Evolutionary conservation across 1,140 invertebrate genomes (phyloP), one percentile per base, ranked within the genome.

Genomic region (Antheraea mylitta): DNA sequence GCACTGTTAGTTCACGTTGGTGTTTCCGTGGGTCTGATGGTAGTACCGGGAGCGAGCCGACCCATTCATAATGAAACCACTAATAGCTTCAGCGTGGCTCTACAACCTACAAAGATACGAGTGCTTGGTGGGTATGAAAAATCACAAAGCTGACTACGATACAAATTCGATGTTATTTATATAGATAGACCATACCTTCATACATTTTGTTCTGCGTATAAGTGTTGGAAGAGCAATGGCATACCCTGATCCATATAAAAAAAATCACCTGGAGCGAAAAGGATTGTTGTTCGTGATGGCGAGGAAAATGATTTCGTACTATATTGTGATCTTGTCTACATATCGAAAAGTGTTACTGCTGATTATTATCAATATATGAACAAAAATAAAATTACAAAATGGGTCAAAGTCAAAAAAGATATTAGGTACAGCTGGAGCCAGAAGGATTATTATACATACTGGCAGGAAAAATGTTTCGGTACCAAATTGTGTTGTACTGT

Each of bases 321-420:
- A 7, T 38, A 30, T 13, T 63, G 42, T 37, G 18, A 19, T 30
- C 58, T 61, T 10, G 7, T 67, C 8, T 67, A 68, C 62, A 66
- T 58, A 30, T 69, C 18, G 61, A 68, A 66, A 45, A 66, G 59
- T 38, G 48, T 18, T n/a, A 45, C 53, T 60, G 53, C 64, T 62
- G 69, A 70, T 19, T 70, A 70, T 64, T 48, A 64, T 13, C 36
- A 70, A 18, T 64, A 66, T 45, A 66, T 66, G 64, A 53, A 70
- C 62, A 53, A 65, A 53, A 13, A 68, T 16, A 72, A 73, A 45
- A 64, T 70, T 67, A 67, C n/a, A 66, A 70, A 73, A 70, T 73
- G 64, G 65, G 18, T 70, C 48, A 70, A 11, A 19, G n/a, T n/a
- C n/a, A n/a, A n/a, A n/a, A n/a, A n/a, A n/a, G n/a, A n/a, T n/a